phyloP scores from a whole-genome alignment of 2,797 vertebrate genomes.

The Pogoniulus pusillus region DNA sequence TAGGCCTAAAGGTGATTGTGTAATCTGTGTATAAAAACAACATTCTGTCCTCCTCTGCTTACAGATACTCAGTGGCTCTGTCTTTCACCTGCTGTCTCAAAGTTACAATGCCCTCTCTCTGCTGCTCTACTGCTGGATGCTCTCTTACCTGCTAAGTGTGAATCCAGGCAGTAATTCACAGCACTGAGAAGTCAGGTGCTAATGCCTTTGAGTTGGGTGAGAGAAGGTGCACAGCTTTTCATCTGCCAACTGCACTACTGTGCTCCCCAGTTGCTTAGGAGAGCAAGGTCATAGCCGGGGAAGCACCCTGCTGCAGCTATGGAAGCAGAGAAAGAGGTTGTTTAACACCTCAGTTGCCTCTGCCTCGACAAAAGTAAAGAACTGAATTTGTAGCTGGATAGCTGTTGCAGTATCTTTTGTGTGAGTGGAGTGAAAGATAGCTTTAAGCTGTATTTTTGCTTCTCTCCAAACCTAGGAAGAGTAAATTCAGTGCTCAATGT shows the following conservation, averaged over 20 bases:
- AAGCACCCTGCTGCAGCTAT: fast-evolving
- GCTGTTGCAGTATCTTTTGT: neutral
- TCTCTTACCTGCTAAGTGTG: neutral
- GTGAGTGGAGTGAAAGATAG: neutral
- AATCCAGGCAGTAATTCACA: neutral
- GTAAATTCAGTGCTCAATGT: neutral
- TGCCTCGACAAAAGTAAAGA: neutral
- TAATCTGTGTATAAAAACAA: neutral
- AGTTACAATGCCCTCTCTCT: neutral
- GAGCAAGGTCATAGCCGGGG: neutral
- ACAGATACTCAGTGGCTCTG: neutral
- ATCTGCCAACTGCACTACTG: neutral
- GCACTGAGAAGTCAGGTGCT: neutral
- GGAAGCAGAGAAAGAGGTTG: neutral
- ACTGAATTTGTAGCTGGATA: neutral
- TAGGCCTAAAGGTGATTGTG: neutral
- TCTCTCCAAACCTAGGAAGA: neutral
- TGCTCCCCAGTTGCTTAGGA: neutral
- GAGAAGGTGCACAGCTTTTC: neutral
- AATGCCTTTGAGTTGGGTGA: neutral
- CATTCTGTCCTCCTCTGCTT: neutral
- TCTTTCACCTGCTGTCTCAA: neutral
- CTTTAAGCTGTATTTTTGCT: neutral
- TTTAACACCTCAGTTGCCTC: neutral
- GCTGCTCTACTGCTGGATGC: neutral